Percentiles rank a stretch among this genome's conserved stretches.
phyloP scores from a whole-genome alignment of 2,888 invertebrate genomes.

The Erynnis tages region DNA sequence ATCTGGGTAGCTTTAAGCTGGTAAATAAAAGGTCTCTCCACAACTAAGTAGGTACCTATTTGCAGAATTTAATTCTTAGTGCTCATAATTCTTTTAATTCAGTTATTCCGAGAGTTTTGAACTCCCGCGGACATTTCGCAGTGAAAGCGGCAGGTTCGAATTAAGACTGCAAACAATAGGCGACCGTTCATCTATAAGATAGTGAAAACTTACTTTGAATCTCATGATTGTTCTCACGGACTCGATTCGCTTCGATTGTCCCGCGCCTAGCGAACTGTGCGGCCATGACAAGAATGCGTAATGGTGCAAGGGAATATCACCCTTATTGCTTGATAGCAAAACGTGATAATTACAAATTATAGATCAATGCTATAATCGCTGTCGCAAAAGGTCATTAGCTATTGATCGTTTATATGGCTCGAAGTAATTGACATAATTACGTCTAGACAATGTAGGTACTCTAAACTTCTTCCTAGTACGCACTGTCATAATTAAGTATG shows the following conservation, averaged over 20 bases:
- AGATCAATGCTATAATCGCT: slow-evolving; percentile 19
- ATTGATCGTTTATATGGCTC: slow-evolving; percentile 3
- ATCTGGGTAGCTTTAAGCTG: no score
- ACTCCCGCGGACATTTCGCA: slow-evolving; percentile 22
- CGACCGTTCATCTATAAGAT: slow-evolving; percentile 37
- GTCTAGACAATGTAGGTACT: no score
- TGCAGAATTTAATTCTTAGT: no score
- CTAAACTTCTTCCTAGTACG: no score
- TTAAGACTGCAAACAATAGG: slow-evolving; percentile 33
- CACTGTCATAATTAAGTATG: no score
- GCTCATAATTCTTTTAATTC: no score
- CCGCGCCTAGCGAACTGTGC: slow-evolving; percentile 28
- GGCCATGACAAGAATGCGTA: slow-evolving; percentile 34
- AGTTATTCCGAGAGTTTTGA: neutral
- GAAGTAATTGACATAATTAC: slow-evolving; percentile 9
- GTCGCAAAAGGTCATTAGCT: slow-evolving; percentile 18
- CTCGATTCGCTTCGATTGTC: slow-evolving; percentile 39
- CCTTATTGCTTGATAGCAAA: slow-evolving; percentile 21
- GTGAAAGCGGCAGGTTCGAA: slow-evolving; percentile 31
- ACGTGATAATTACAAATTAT: slow-evolving; percentile 20
- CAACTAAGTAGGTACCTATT: neutral
- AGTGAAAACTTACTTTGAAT: slow-evolving; percentile 42
- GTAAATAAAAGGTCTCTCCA: no score
- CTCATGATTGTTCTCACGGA: slow-evolving; percentile 42
- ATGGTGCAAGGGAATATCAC: slow-evolving; percentile 15